Conservation (phyloP, 2,113 vertebrate species). For the Phyllostomus discolor region DNA sequence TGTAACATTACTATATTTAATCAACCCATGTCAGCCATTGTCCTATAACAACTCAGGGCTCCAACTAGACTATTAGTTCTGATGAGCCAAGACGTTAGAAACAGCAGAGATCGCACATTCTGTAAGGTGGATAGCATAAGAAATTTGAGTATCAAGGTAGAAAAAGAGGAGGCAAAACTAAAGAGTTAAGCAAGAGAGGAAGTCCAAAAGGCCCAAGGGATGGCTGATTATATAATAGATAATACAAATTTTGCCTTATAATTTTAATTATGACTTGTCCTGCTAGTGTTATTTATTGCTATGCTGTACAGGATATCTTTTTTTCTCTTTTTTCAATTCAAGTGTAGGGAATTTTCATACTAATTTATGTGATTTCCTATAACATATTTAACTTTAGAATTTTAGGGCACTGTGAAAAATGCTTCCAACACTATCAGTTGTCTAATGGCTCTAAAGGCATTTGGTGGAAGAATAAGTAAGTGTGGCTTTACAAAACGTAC, state of each 20-base stretch:
- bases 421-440: neutral
- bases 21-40: neutral
- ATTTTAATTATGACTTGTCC: neutral
- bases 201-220: neutral
- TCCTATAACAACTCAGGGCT: neutral
- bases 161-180: neutral
- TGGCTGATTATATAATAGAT: neutral
- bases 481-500: neutral
- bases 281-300: neutral
- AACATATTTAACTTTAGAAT: neutral
- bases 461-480: neutral
- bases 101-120: neutral
- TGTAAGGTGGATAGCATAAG: neutral
- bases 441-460: neutral
- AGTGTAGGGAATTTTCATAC: neutral
- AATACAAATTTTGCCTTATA: neutral
- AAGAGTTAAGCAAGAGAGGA: neutral
- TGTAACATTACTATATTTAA: neutral
- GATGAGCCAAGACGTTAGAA: neutral
- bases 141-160: neutral
- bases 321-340: neutral
- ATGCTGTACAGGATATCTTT: neutral
- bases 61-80: neutral
- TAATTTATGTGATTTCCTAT: conserved; percentile 2
- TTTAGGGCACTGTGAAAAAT: neutral